These are phyloP conservation scores for Morone chrysops DNA, from an alignment of 2,113 vertebrate genomes.

Conservation along the genomic window DNA sequence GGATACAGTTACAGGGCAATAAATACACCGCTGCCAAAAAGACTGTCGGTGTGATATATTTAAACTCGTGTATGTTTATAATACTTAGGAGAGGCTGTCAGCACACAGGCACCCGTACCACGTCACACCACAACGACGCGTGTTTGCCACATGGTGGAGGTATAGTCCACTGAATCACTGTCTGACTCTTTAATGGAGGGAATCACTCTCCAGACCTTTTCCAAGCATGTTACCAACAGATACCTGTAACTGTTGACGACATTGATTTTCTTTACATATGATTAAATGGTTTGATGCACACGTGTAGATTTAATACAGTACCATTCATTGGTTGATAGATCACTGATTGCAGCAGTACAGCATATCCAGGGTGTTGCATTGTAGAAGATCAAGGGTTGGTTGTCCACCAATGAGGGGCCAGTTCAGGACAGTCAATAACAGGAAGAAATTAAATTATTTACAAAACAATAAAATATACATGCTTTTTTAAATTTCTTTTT, in stretches of 20 bases:
- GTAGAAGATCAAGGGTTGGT: too few relatives aligned
- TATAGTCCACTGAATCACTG: conserved; percentile 4
- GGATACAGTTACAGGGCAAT: background rate
- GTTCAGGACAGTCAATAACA: too few relatives aligned
- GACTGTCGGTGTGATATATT: background rate
- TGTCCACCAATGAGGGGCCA: too few relatives aligned
- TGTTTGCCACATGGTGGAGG: conserved; percentile 45
- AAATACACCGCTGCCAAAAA: background rate
- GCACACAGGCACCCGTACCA: background rate
- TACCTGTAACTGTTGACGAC: background rate
- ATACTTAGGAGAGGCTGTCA: background rate
- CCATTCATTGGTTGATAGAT: too few relatives aligned
- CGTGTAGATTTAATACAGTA: too few relatives aligned
- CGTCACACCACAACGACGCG: background rate
- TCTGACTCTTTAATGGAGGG: too few relatives aligned
- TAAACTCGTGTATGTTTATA: background rate
- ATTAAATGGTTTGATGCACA: background rate
- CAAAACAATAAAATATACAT: too few relatives aligned
- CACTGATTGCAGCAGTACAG: too few relatives aligned
- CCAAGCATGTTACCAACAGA: background rate
- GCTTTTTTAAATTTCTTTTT: too few relatives aligned
- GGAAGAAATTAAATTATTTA: too few relatives aligned
- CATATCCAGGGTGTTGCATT: too few relatives aligned
- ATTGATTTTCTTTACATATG: too few relatives aligned
- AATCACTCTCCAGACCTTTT: background rate